Evolutionary conservation across 1,140 invertebrate genomes (phyloP), one percentile per base, ranked within the genome.

Genomic region (Dinoponera quadriceps): DNA sequence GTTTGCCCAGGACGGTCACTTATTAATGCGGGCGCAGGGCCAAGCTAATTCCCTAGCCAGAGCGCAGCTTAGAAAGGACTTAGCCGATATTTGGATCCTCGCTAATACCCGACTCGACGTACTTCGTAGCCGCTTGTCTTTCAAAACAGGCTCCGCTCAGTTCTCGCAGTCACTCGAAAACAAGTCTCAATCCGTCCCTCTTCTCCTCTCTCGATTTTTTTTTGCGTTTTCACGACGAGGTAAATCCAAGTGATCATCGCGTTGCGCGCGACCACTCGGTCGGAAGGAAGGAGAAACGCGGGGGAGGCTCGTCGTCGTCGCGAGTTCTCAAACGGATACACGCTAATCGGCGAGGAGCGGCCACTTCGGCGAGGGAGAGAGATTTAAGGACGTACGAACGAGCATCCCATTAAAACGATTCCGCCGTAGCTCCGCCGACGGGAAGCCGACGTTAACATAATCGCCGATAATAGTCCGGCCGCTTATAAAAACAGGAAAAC

Each of bases 401-500:
- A 83, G 69, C 69, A 38, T 63, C 25, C 60, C 27, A 63, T 86
- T 84, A 78, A 89, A 83, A 78, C 68, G 80, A 88, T 86, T 74
- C n/a, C 49, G 33, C 38, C 65, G 22, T 51, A 66, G 72, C 54
- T 66, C 54, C 48, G 27, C 18, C 65, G 29, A 59, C 38, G 54
- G 66, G 20, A 84, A 81, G 78, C 78, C 62, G 59, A 27, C 80
- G 80, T 83, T 77, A 85, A 89, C 89, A 92, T 94, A 92, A 94
- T 94, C 91, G 84, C 87, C 90, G 90, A 94, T 94, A 94, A 94
- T 91, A 90, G 90, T 82, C 83, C 78, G 78, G 82, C 85, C 88
- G 88, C 88, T 93, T 93, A 92, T 91, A 93, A 93, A 94, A 94
- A 93, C 85, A 84, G 62, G 84, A 86, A 89, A 89, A 86, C 65